phyloP scores from a whole-genome alignment of 2,113 vertebrate genomes.

The Quiscalus mexicanus region DNA sequence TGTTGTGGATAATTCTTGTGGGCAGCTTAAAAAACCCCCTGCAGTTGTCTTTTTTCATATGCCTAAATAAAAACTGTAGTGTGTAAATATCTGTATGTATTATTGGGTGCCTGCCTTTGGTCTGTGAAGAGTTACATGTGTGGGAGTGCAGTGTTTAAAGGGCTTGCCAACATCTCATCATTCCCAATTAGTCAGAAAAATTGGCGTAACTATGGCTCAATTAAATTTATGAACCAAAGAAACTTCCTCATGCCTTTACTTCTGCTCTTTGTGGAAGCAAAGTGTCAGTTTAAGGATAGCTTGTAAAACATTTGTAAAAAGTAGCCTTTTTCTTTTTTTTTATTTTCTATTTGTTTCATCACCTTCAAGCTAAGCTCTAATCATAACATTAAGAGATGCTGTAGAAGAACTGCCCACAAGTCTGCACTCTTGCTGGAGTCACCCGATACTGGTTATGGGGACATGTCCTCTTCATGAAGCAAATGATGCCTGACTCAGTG shows the following conservation, averaged over 20 bases:
- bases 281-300: background rate
- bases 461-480: background rate
- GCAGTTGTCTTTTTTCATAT: background rate
- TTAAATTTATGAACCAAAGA: constrained; percentile 52
- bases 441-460: background rate
- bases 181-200: constrained; percentile 44
- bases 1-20: background rate
- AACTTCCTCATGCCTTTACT: constrained; percentile 33
- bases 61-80: background rate
- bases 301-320: background rate
- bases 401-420: background rate
- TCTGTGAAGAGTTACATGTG: constrained; percentile 3
- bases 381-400: background rate
- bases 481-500: constrained; percentile 38
- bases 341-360: background rate
- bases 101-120: background rate
- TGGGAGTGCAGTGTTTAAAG: background rate
- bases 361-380: background rate
- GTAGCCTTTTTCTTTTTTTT: background rate
- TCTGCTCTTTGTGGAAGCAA: background rate
- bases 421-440: background rate
- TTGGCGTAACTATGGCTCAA: constrained; percentile 26
- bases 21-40: background rate
- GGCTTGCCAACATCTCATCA: constrained; percentile 32
- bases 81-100: background rate